These are phyloP conservation scores for Danio tinwini DNA, from an alignment of 2,797 vertebrate genomes.

Conservation along the genomic window DNA sequence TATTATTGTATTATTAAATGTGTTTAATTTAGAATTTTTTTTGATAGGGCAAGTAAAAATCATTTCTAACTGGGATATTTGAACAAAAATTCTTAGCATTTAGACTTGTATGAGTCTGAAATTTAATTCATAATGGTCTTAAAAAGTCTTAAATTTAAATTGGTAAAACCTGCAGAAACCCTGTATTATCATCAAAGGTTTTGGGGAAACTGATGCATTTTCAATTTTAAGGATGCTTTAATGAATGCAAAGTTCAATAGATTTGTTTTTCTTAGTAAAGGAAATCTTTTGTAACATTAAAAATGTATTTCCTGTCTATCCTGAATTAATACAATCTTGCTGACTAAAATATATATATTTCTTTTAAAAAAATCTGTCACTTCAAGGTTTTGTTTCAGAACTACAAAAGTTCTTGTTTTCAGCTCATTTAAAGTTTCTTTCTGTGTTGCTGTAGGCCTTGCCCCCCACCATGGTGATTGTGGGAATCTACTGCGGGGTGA, in stretches of 20 bases:
- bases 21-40: too few species aligned
- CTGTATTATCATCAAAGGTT: not conserved
- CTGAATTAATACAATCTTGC: not conserved
- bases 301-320: not conserved
- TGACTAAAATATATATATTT: not conserved
- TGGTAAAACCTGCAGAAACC: too few species aligned
- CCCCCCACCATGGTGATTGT: slow-evolving; percentile 97
- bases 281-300: too few species aligned
- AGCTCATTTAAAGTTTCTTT: slow-evolving; percentile 1
- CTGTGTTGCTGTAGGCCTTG: slow-evolving; percentile 81
- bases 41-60: too few species aligned
- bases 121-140: too few species aligned
- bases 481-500: slow-evolving; percentile 96
- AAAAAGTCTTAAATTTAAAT: too few species aligned
- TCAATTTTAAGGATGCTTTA: not conserved
- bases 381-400: not conserved
- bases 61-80: too few species aligned
- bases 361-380: not conserved
- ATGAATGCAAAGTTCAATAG: not conserved
- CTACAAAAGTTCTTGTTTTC: not conserved
- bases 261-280: not conserved
- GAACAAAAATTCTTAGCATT: too few species aligned
- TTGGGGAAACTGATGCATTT: not conserved
- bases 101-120: too few species aligned
- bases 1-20: too few species aligned